phyloP scores from a whole-genome alignment of 2,797 vertebrate genomes.

The Oryzias dopingdopingensis region DNA sequence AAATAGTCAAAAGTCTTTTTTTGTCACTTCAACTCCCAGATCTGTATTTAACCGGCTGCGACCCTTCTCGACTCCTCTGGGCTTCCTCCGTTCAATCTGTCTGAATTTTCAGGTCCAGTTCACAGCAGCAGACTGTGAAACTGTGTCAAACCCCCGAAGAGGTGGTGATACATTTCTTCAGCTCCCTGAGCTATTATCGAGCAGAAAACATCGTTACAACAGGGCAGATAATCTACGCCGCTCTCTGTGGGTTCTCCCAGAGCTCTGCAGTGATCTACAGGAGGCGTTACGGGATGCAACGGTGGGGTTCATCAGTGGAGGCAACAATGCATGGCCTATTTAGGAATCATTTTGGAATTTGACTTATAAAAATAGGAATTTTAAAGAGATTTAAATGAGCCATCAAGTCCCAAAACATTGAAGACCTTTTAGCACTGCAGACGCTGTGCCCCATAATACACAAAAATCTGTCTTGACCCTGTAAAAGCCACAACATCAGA shows the following conservation, averaged over 20 bases:
- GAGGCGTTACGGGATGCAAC: slow-evolving; percentile 1
- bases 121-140: slow-evolving; percentile 14
- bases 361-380: too few relatives aligned
- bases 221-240: background rate
- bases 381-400: too few relatives aligned
- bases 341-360: too few relatives aligned
- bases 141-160: slow-evolving; percentile 16
- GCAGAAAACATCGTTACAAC: background rate
- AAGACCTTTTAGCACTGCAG: too few relatives aligned
- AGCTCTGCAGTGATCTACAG: slow-evolving; percentile 2
- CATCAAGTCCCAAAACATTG: too few relatives aligned
- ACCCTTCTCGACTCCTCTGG: slow-evolving; percentile 5
- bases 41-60: slow-evolving; percentile 26
- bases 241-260: background rate
- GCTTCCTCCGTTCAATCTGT: slow-evolving; percentile 23
- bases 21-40: slow-evolving; percentile 16
- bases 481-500: too few relatives aligned
- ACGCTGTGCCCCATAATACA: too few relatives aligned
- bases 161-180: slow-evolving; percentile 1
- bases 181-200: slow-evolving; percentile 21
- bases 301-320: background rate
- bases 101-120: slow-evolving; percentile 30
- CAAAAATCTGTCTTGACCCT: too few relatives aligned
- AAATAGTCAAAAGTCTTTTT: background rate
- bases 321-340: background rate